phyloP scores from a whole-genome alignment of 2,113 vertebrate species.

The Cepphus grylle region DNA sequence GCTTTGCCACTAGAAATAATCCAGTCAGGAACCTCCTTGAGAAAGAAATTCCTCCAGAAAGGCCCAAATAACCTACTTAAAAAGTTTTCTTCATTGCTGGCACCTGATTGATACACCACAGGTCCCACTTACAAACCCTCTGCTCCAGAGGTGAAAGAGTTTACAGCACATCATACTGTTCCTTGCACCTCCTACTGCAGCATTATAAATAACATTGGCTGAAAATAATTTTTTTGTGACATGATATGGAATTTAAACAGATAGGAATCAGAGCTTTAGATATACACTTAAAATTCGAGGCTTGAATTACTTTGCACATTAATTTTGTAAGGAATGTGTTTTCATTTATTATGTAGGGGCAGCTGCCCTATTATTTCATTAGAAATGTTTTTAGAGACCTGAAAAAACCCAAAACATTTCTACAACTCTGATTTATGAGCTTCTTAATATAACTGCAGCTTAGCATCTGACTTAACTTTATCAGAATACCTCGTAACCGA shows the following conservation, averaged over 20 bases:
- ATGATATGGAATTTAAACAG: not conserved
- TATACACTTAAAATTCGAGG: not conserved
- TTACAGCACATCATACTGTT: not conserved
- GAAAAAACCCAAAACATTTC: not conserved
- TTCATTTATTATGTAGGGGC: not conserved
- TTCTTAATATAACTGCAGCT: not conserved
- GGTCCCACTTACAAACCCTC: not conserved
- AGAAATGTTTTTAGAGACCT: not conserved
- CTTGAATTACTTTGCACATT: not conserved
- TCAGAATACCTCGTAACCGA: not conserved
- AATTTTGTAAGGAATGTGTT: not conserved
- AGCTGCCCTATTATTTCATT: not conserved
- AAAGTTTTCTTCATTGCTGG: not conserved
- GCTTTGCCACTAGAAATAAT: not conserved
- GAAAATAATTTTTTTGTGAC: not conserved
- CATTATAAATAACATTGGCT: not conserved
- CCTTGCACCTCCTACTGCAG: not conserved
- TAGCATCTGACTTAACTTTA: not conserved
- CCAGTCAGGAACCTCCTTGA: not conserved
- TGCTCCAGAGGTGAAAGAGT: not conserved
- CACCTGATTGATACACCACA: not conserved
- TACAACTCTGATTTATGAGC: not conserved
- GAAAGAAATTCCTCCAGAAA: not conserved
- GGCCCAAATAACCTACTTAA: not conserved
- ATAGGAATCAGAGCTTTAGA: not conserved